Percentiles rank a stretch among this genome's conserved stretches.
Conservation (phyloP, 2,113 vertebrate species). For the Oncorhynchus nerka region DNA sequence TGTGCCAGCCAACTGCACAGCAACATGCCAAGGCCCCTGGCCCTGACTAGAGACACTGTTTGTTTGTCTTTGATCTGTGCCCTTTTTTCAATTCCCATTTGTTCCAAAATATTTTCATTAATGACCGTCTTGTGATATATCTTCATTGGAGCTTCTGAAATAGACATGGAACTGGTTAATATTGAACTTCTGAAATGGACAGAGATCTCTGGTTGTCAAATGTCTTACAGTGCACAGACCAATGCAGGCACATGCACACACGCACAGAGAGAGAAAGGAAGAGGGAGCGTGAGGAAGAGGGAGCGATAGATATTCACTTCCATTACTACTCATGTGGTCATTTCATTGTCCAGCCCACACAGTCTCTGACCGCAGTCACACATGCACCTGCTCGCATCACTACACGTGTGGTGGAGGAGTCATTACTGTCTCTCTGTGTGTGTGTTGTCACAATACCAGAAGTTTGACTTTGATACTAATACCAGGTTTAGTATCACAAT, state of each 20-base stretch:
- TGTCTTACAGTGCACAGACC: no score
- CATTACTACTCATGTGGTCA: neutral
- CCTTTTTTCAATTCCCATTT: neutral
- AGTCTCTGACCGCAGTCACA: neutral
- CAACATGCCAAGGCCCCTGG: conserved; percentile 13
- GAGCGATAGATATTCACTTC: no score
- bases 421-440: neutral
- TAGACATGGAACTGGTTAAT: no score
- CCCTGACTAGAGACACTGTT: neutral
- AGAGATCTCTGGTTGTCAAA: no score
- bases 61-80: neutral
- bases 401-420: neutral
- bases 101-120: neutral
- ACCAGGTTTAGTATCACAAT: no score
- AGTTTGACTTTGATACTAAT: no score
- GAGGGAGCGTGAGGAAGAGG: no score
- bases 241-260: neutral
- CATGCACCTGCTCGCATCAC: neutral
- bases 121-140: no score
- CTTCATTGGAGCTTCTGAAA: no score
- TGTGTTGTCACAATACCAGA: neutral
- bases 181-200: no score
- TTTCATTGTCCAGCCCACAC: neutral
- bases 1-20: conserved; percentile 20
- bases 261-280: neutral